Base-by-base conservation (phyloP, 1,140 invertebrate species). In the Thaumatotibia leucotreta region DNA sequence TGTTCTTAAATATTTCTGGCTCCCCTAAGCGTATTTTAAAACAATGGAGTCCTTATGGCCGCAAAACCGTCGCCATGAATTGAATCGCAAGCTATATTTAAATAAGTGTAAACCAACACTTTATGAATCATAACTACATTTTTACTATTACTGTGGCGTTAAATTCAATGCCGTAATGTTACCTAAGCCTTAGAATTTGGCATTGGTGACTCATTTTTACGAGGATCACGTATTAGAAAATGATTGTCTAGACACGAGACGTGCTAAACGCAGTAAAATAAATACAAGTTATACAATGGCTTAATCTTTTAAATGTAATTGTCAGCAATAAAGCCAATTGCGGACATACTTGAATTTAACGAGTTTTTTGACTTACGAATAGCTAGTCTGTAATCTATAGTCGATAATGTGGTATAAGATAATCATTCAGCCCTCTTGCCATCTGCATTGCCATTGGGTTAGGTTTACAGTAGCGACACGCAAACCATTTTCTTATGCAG, bases 71-170 rank as follows among this genome's bases (percentile, higher is more conserved):
- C 6, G 39, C 27, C 27, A 29, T 4, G 2, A 20, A 6, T 45
- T 17, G 20, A 27, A 29, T 24, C 11, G 17, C 52, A 14, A 39
- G 50, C 22, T 27, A 58, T n/a, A 29, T 58, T 14, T 58, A 58
- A 58, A 24, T 58, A 27, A 52, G 11, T 10, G 52, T 27, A 58
- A 58, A 5, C 17, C 5, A 52, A 24, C 23, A 9, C 52, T 58
- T 24, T 29, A n/a, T 58, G 52, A 58, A n/a, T 58, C 52, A 58
- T 31, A 27, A 58, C 52, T 29, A 58, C 52, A 58, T 58, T 58
- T 58, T 58, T 29, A 58, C 52, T 27, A 39, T 39, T 45, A 14
- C 11, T 39, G 33, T 39, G n/a, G n/a, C 14, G 11, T 54, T 29
- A 23, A 58, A 58, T 58, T 29, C 52, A 58, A 58, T 58, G 52